Conservation (phyloP, 1,140 invertebrate species). For the Orussus abietinus region DNA sequence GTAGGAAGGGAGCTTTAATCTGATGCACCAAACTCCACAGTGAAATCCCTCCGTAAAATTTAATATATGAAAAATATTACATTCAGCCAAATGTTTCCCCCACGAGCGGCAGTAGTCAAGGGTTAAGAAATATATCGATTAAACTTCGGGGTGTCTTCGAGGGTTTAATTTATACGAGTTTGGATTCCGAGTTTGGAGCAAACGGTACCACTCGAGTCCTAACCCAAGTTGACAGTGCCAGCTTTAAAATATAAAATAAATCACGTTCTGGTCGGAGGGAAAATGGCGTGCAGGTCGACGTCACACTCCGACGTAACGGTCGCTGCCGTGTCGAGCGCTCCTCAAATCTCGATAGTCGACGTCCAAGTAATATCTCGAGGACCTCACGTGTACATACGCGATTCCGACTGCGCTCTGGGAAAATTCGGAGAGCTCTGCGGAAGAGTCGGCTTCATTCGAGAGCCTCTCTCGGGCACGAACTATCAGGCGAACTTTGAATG, state of each 20-base stretch:
- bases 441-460: too few species aligned
- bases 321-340: conserved; percentile 14
- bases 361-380: background rate
- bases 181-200: conserved; percentile 36
- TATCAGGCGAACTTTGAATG: too few species aligned
- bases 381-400: too few species aligned
- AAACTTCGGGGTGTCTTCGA: conserved; percentile 26
- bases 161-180: conserved; percentile 39
- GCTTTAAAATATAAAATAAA: conserved; percentile 30
- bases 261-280: conserved; percentile 23
- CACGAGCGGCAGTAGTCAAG: too few species aligned
- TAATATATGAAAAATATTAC: too few species aligned
- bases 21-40: too few species aligned
- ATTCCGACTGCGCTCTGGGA: too few species aligned
- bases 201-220: conserved; percentile 47
- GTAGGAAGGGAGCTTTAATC: too few species aligned
- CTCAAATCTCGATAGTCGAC: background rate
- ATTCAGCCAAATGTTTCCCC: too few species aligned
- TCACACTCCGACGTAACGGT: conserved; percentile 23
- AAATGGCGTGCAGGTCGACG: conserved; percentile 24
- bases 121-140: conserved; percentile 36
- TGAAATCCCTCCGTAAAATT: too few species aligned
- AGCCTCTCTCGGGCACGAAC: too few species aligned
- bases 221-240: conserved; percentile 38
- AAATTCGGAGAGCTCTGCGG: too few species aligned